phyloP scores from a whole-genome alignment of 2,888 invertebrate species.

The Zeuzera pyrina region DNA sequence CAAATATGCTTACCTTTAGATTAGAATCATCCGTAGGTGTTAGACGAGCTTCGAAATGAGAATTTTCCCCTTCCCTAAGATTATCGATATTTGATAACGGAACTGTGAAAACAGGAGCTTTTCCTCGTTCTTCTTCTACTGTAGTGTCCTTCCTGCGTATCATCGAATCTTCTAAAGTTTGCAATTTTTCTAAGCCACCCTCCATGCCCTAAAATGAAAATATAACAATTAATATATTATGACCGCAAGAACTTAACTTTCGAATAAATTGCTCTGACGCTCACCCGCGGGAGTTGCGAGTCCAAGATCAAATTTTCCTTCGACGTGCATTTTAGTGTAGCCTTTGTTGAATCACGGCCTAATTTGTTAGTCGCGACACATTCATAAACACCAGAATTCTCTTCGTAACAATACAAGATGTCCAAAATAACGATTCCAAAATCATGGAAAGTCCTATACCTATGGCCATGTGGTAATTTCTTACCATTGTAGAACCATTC shows the following conservation, averaged over 20 bases:
- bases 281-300: conserved; percentile 91
- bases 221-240: conserved; percentile 2
- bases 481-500: conserved; percentile 97
- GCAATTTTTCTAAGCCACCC: conserved; percentile 94
- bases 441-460: conserved; percentile 97
- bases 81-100: conserved; percentile 90
- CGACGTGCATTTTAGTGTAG: conserved; percentile 88
- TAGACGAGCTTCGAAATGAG: conserved; percentile 91
- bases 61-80: conserved; percentile 91
- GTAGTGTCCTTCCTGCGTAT: conserved; percentile 82
- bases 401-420: conserved; percentile 96
- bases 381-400: conserved; percentile 95
- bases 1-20: conserved; percentile 72
- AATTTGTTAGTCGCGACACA: conserved; percentile 94
- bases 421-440: conserved; percentile 97
- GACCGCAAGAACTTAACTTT: not conserved
- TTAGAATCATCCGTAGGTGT: conserved; percentile 93
- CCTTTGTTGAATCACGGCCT: conserved; percentile 89
- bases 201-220: conserved; percentile 83
- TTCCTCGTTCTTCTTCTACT: conserved; percentile 82
- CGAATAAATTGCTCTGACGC: conserved; percentile 18
- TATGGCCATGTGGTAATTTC: conserved; percentile 93
- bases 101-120: conserved; percentile 92
- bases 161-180: conserved; percentile 92
- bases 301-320: conserved; percentile 92